Evolutionary conservation across 2,113 vertebrate species (phyloP).

Genomic region (Ceyx margarethae): DNA sequence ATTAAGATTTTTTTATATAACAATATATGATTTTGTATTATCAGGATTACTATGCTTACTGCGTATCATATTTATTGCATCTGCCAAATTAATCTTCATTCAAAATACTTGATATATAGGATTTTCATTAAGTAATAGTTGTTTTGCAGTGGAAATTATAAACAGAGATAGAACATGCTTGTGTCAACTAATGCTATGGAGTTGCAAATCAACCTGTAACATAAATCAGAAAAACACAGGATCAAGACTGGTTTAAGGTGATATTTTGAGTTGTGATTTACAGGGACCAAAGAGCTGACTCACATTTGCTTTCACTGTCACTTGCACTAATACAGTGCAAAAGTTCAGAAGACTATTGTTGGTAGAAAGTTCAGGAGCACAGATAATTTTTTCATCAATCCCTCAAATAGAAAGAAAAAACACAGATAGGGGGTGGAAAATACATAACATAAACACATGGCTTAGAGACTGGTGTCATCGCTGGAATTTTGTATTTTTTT

Average conservation of each 20-base stretch:
- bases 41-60: conserved; percentile 2
- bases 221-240: background rate
- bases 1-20: conserved; percentile 13
- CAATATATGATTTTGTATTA: background rate
- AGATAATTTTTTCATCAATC: too few species aligned
- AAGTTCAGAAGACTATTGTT: background rate
- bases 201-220: background rate
- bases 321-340: background rate
- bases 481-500: too few species aligned
- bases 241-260: background rate
- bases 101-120: background rate
- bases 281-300: background rate
- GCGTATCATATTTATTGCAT: background rate
- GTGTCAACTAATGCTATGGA: background rate
- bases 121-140: background rate
- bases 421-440: too few species aligned
- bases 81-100: background rate
- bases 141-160: background rate
- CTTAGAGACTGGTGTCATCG: too few species aligned
- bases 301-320: background rate
- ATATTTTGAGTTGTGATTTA: background rate
- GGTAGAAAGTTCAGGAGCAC: too few species aligned
- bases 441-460: too few species aligned
- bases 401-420: too few species aligned
- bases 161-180: background rate